A percentile compares a stretch with the other conserved stretches of the same genome.
These are phyloP conservation scores for Caenorhabditis panamensis DNA, from an alignment of 2,888 invertebrate species.

Conservation along the genomic window DNA sequence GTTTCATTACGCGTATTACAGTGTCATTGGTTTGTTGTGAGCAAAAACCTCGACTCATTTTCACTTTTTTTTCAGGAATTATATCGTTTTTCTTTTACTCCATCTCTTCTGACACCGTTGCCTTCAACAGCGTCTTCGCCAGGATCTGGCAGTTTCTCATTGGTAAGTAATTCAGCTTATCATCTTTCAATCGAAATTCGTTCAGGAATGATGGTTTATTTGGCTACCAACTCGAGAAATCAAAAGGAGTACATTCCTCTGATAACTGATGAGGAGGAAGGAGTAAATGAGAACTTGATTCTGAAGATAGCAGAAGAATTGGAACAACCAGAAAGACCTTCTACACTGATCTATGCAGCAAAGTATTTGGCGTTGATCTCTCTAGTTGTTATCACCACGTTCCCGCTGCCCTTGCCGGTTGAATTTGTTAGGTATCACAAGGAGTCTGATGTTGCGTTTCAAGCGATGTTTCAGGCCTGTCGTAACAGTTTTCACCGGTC, in stretches of 20 bases:
- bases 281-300: neutral
- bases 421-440: neutral
- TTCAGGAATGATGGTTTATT: constrained; percentile 33
- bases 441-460: too few species aligned
- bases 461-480: constrained; percentile 10
- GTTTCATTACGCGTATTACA: constrained; percentile 23
- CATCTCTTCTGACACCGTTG: neutral
- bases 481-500: constrained; percentile 28
- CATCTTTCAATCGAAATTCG: neutral
- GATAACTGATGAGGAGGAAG: constrained; percentile 16
- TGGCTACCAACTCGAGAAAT: neutral
- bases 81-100: constrained; percentile 13
- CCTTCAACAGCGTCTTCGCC: constrained; percentile 49
- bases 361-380: constrained; percentile 17
- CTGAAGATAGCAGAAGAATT: neutral
- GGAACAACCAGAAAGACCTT: neutral
- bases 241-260: constrained; percentile 3
- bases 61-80: neutral
- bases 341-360: neutral
- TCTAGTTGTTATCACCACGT: constrained; percentile 7
- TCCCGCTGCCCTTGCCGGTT: constrained; percentile 10
- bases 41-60: neutral
- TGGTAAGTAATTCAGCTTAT: neutral
- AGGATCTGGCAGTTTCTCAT: constrained; percentile 50
- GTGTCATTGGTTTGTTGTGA: constrained; percentile 9